Evolutionary conservation across 2,113 vertebrate species (phyloP), one percentile per base, ranked within the genome.

Genomic region (Bettongia penicillata): DNA sequence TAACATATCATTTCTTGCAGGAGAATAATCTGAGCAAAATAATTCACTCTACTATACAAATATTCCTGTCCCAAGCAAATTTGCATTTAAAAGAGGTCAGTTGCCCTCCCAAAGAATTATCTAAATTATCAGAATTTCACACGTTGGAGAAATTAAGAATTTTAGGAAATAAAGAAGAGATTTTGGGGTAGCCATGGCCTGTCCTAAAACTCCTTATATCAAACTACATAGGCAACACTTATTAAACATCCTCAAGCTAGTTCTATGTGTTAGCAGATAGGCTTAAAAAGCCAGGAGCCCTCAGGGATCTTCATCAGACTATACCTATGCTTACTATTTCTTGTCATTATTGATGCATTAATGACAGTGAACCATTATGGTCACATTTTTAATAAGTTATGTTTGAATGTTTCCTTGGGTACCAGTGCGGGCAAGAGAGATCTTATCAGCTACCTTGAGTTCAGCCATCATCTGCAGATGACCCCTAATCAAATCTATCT

Each of bases 391-490:
- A 96, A 50, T 92, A 47, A 43, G n/a, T 37, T 25, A 49, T n/a
- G 77, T 61, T 52, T 52, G 93, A 28, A 49, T 61, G 93, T 95
- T 97, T 94, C 61, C n/a, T 77, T 91, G 53, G 92, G 37, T 22
- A 1, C 37, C 68, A 92, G 90, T 48, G 26, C 91, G 48, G 48
- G 3, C 48, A 48, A 48, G 48, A 68, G 57, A 37, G 31, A 68
- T 68, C 10, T 37, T 3, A 68, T 37, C 31, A 61, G 3, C 57
- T 37, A 68, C 61, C 31, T 37, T 48, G 48, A 48, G 28, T 61
- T 68, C 31, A 68, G 4, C 61, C 31, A 37, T 68, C 31, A 68
- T 37, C 31, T 68, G 31, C 31, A 16, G 31, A 37, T 68, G 61
- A 68, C 31, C 31, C 28, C 3, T 3, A 68, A 37, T 3, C 12